phyloP scores from a whole-genome alignment of 2,888 invertebrate species.

The Antheraea assamensis region DNA sequence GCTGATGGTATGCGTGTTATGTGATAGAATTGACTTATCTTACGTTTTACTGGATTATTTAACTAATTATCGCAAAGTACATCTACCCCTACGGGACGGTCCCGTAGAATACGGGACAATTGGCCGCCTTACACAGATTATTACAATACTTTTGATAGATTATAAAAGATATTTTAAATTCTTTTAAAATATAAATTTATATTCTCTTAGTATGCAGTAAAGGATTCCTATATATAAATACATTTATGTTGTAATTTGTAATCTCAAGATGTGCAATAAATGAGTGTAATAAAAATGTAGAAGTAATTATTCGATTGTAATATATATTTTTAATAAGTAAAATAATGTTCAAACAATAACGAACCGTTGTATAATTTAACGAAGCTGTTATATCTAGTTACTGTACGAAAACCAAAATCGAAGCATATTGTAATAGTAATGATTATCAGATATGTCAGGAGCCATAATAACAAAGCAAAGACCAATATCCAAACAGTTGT shows the following conservation, averaged over 20 bases:
- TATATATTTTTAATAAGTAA: background rate
- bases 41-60: no score
- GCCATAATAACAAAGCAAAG: constrained; percentile 50
- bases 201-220: no score
- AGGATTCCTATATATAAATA: no score
- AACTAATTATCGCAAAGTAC: no score
- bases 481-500: constrained; percentile 48
- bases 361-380: constrained; percentile 14
- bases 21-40: no score
- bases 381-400: constrained; percentile 21
- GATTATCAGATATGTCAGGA: constrained; percentile 44
- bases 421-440: constrained; percentile 41
- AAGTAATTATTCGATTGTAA: background rate
- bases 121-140: no score
- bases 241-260: background rate
- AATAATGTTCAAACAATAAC: constrained; percentile 15
- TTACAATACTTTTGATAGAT: no score
- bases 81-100: no score
- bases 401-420: constrained; percentile 37
- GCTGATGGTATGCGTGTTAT: no score
- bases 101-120: no score
- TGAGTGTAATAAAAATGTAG: background rate
- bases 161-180: background rate
- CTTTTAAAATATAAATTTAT: background rate
- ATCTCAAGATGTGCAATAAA: background rate